Percentiles rank a stretch among this genome's conserved stretches.
Conservation (phyloP, 64 coral and sea anemone species). For the Acropora tenuis region DNA sequence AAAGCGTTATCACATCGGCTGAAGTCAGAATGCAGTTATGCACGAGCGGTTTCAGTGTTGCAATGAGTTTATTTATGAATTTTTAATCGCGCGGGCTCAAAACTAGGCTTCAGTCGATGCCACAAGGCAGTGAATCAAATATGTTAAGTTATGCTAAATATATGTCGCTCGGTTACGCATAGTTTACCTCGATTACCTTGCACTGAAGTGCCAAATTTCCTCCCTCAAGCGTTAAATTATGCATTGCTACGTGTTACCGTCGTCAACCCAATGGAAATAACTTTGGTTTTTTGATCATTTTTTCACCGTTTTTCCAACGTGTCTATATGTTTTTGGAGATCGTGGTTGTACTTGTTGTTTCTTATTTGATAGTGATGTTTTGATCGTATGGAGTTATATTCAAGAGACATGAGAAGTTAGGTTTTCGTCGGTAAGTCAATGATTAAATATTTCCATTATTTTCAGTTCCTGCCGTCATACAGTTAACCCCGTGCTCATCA, state of each 20-base stretch:
- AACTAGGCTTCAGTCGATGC: too few species aligned
- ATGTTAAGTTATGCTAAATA: constrained; percentile 4
- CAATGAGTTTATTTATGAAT: too few species aligned
- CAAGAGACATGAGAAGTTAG: neutral
- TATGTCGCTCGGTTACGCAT: too few species aligned
- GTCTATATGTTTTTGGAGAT: neutral
- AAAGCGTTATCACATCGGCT: too few species aligned
- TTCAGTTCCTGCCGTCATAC: neutral
- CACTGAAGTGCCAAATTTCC: neutral
- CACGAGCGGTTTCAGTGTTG: too few species aligned
- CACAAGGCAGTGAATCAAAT: neutral
- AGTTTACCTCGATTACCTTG: neutral
- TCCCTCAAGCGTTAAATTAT: constrained; percentile 10
- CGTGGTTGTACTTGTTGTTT: neutral
- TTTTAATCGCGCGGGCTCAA: too few species aligned
- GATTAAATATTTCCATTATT: neutral
- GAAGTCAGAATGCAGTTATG: too few species aligned
- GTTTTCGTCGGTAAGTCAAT: neutral
- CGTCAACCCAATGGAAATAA: neutral
- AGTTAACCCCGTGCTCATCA: too few species aligned
- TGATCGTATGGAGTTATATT: neutral
- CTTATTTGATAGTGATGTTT: neutral
- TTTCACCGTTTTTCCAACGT: neutral
- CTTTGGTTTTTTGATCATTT: neutral
- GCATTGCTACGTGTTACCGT: neutral